A percentile compares a stretch with the other conserved stretches of the same genome.
Evolutionary conservation across 2,797 vertebrate species (phyloP).

Genomic region (Morus bassanus): DNA sequence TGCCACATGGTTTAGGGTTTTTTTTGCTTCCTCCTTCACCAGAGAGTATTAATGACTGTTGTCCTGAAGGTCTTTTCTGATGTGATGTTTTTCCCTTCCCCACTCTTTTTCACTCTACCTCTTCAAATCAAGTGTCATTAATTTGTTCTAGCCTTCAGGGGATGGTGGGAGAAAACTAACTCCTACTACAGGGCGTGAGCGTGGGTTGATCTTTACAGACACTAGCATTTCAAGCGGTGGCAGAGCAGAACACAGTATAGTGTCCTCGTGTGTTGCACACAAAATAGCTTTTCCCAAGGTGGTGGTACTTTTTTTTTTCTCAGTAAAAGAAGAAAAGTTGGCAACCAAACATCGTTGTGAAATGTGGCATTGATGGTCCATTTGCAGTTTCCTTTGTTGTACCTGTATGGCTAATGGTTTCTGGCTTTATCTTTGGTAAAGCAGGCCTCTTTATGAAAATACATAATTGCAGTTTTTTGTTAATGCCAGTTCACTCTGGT

Average conservation of each 20-base stretch:
- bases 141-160: slow-evolving; percentile 24
- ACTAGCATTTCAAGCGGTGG: neutral
- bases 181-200: neutral
- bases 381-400: neutral
- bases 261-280: neutral
- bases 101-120: neutral
- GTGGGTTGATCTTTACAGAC: slow-evolving; percentile 25
- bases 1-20: neutral
- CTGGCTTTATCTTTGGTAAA: neutral
- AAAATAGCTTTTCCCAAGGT: neutral
- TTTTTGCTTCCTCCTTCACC: neutral
- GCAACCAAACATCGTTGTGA: neutral
- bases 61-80: slow-evolving; percentile 3
- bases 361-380: neutral
- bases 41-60: neutral
- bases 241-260: neutral
- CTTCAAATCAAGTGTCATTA: slow-evolving; percentile 15
- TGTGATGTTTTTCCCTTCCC: neutral
- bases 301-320: neutral
- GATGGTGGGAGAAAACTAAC: neutral
- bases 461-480: neutral
- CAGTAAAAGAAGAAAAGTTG: neutral
- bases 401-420: neutral
- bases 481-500: neutral
- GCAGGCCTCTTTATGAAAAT: neutral